Evolutionary conservation across 1,140 invertebrate genomes (phyloP).

Genomic region (Bombyx mori): ASM3026992v2 NC_085124.1:12620001-12620500

Average conservation of each 20-base stretch:
- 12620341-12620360: conserved; percentile 88
- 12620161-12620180: conserved; percentile 78
- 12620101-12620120: conserved; percentile 60
- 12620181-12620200: conserved; percentile 83
- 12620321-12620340: conserved; percentile 66
- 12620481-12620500: conserved; percentile 55
- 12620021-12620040: conserved; percentile 29
- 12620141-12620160: conserved; percentile 85
- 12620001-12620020: conserved; percentile 63
- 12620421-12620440: conserved; percentile 20
- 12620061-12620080: conserved; percentile 74
- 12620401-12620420: conserved; percentile 81
- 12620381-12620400: conserved; percentile 81
- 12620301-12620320: conserved; percentile 69
- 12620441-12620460: conserved; percentile 83
- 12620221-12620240: conserved; percentile 56
- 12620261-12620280: conserved; percentile 74
- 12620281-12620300: conserved; percentile 77
- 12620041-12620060: conserved; percentile 58
- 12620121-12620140: conserved; percentile 40
- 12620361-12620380: conserved; percentile 82
- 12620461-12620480: conserved; percentile 77
- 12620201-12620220: conserved; percentile 79
- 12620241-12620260: conserved; percentile 60
- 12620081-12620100: conserved; percentile 73